These are phyloP conservation scores for Triplophysa tibetana DNA, from an alignment of 2,113 vertebrate genomes.

Conservation along the genomic window DNA sequence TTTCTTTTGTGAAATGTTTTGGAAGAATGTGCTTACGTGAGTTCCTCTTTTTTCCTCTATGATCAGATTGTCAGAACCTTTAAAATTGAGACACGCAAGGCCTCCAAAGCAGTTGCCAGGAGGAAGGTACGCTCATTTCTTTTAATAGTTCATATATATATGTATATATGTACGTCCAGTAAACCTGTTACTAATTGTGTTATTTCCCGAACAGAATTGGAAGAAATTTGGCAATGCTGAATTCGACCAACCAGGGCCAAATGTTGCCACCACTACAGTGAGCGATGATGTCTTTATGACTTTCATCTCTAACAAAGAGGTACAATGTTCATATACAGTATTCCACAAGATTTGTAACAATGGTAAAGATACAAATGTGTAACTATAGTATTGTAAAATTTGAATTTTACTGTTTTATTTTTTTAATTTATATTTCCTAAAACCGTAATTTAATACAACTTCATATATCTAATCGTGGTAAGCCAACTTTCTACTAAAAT, in stretches of 20 bases:
- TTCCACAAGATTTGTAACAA: no score
- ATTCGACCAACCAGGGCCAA: slow-evolving; percentile 86
- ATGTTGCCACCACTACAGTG: slow-evolving; percentile 94
- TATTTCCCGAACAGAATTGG: slow-evolving; percentile 81
- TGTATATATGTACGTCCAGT: no score
- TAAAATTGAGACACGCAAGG: slow-evolving; percentile 92
- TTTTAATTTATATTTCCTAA: no score
- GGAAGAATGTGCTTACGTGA: background rate
- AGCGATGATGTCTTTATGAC: slow-evolving; percentile 97
- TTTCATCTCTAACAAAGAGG: slow-evolving; percentile 97
- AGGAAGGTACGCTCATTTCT: slow-evolving; percentile 79
- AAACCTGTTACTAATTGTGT: background rate
- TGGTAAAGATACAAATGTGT: no score
- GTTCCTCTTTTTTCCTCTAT: background rate
- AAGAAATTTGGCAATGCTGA: slow-evolving; percentile 97
- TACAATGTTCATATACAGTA: slow-evolving; percentile 38
- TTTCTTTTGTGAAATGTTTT: background rate
- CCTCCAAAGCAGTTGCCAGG: slow-evolving; percentile 92
- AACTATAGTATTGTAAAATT: no score
- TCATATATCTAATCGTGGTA: no score
- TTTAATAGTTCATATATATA: background rate
- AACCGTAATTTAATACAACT: no score
- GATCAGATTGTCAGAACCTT: slow-evolving; percentile 90
- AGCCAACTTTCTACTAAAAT: background rate
- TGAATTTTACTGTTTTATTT: no score